Base-by-base conservation (phyloP, 2,888 invertebrate species). In the Ceraclea dissimilis region DNA sequence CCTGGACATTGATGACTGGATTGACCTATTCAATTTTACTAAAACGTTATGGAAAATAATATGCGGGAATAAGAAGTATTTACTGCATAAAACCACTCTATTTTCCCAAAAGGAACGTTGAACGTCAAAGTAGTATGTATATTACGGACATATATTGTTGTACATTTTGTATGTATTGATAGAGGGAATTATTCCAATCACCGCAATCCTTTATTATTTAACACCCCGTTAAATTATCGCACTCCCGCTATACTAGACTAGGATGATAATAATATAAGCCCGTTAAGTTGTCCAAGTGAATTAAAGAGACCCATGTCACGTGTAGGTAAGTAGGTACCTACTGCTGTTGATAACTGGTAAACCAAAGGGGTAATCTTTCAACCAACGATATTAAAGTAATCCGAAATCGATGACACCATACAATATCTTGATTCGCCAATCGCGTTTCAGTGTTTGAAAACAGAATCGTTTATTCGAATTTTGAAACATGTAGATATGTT, bases 281-380 rank as follows among this genome's bases (percentile, higher is more conserved):
- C 49, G 20, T 26, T n/a, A 49, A 49, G 31, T 33, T 39, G 53
- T 53, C 53, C 26, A 31, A 53, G 18, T 44, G 34, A 53, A 53
- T 53, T 53, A 31, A 19, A 34, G 16, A 16, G 39, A 48, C 49
- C 49, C 19, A 49, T 49, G 33, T 49, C 53, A 53, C 47, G 48
- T 48, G 48, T 33, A 34, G 47, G 53, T 26, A 21, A 4, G 10
- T 16, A 21, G 26, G 49, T n/a, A n/a, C n/a, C n/a, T n/a, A n/a
- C 11, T 4, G 17, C 49, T 16, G 31, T 39, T 39, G 39, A 39
- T 39, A 13, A n/a, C 39, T 39, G 39, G 39, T 39, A 39, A 39
- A 39, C 39, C 39, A 13, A 39, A n/a, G 16, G 16, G 39, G 39
- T 39, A 39, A 39, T 39, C 39, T 39, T 39, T 39, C 39, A 39